Base-by-base conservation (phyloP, 2,888 invertebrate species). In the Baronia brevicornis region DNA sequence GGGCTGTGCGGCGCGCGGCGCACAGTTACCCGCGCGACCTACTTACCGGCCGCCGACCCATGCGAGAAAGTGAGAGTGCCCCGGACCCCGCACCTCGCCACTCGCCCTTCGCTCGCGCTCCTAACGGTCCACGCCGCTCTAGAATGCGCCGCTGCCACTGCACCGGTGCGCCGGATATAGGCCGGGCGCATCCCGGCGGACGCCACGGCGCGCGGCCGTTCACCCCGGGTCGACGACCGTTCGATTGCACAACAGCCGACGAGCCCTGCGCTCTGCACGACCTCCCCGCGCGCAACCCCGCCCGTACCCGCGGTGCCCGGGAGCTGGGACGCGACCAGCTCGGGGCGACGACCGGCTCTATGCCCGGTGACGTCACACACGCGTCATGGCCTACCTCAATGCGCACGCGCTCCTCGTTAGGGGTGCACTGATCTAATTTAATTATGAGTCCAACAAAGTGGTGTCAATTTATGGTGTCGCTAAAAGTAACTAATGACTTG, bases 31-130 rank as follows among this genome's bases (percentile, higher is more conserved):
- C 72, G 88, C 88, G 85, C 89, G 91, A 90, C 91, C 91, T 88
- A 91, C 86, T 90, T 91, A 85, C 86, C 88, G 91, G 89, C 87
- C 89, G 88, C 89, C 90, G 88, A 88, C 89, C 87, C 82, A 86
- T 59, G 74, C 84, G 82, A 80, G 84, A 85, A 85, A 85, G 85
- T 84, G 85, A 85, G 85, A 85, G 85, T 85, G 79, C 71, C 70
- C 70, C 71, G 66, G 62, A 54, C 60, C 69, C 72, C 78, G 73
- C 58, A 64, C 26, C 46, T 32, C 41, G 9, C 28, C 23, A 19
- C 30, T 17, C 18, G 25, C 9, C 39, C 36, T 17, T 17, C 27
- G 29, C 45, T 44, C 67, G 68, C 70, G 69, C 78, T 68, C 66
- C 79, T 82, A 80, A 82, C 82, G 84, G 82, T 80, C 72, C 78